Base-by-base conservation (phyloP, 2,113 vertebrate genomes). In the Oophaga pumilio region DNA sequence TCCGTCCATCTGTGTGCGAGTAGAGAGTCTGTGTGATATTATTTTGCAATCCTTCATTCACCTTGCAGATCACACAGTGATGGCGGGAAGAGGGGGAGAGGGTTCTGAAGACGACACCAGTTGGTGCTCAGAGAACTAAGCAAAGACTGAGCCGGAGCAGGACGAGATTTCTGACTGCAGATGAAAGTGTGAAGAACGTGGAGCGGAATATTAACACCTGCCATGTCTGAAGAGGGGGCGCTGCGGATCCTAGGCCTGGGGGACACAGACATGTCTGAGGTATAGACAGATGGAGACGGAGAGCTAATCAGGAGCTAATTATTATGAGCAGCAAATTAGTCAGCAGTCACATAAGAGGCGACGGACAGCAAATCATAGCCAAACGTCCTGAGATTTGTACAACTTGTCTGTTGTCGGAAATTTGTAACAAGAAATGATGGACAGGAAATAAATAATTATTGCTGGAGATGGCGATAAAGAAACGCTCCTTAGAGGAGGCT, bases 281-380 rank as follows among this genome's bases (percentile, higher is more conserved):
- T 73, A 77, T 52, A 77, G 76, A 77, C 76, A 77, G 76, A 77
- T 79, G n/a, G n/a, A 79, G 43, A 52, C 74, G 12, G 43, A 76
- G 43, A 20, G 71, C 28, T 49, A 74, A 74, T 74, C 49, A 76
- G 74, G 43, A 20, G 74, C 74, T 76, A 76, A 76, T 76, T 76
- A 52, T 49, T 50, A 50, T n/a, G 49, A 76, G 22, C 53, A 79
- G 14, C 9, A n/a, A 79, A 79, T 79, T 79, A 24, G 59, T 79
- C 53, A 33, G 56, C 17, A 60, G 28, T 26, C 56, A 33, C 26
- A 43, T 33, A 60, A 28, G 13, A 28, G 52, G 28, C n/a, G 8
- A 43, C 1, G 28, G 78, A 62, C 56, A 81, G 8, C 3, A 17
- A 26, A 33, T 13, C 28, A 15, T 26, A 57, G 24, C 6, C 50